phyloP scores from a whole-genome alignment of 2,888 invertebrate species.

The Drosophila paramelanica region DNA sequence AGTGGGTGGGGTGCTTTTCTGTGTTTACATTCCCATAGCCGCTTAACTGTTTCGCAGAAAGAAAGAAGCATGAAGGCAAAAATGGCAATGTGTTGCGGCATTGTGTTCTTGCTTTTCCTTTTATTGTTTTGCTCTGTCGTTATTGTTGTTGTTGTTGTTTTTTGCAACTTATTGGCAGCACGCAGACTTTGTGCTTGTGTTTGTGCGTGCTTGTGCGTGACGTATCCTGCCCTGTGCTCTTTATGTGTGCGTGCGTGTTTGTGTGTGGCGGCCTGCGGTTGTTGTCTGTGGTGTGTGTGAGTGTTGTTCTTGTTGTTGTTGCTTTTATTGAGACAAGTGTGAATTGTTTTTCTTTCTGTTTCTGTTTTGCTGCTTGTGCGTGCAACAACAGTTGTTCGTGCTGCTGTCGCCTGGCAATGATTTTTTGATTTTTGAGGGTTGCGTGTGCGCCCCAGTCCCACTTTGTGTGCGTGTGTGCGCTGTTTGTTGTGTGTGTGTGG shows the following conservation, averaged over 20 bases:
- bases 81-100: slow-evolving; percentile 76
- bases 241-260: slow-evolving; percentile 36
- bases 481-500: slow-evolving; percentile 20
- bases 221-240: slow-evolving; percentile 46
- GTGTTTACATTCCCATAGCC: slow-evolving; percentile 72
- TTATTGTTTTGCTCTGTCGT: slow-evolving; percentile 59
- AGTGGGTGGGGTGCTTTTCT: slow-evolving; percentile 22
- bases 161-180: slow-evolving; percentile 79
- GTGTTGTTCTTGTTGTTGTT: slow-evolving; percentile 44
- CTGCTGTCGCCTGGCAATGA: slow-evolving; percentile 71
- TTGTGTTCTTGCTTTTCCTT: slow-evolving; percentile 65
- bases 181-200: slow-evolving; percentile 64
- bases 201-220: slow-evolving; percentile 62
- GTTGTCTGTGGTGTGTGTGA: slow-evolving; percentile 68
- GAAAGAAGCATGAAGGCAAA: slow-evolving; percentile 45
- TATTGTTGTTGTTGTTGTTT: slow-evolving; percentile 53
- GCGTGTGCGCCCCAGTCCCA: slow-evolving; percentile 56
- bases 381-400: slow-evolving; percentile 60
- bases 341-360: slow-evolving; percentile 76
- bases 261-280: slow-evolving; percentile 70
- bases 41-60: slow-evolving; percentile 67
- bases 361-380: slow-evolving; percentile 68
- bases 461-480: slow-evolving; percentile 22
- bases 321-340: slow-evolving; percentile 81
- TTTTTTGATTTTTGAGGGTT: slow-evolving; percentile 75